A percentile compares a stretch with the other conserved stretches of the same genome.
Evolutionary conservation across 2,113 vertebrate genomes (phyloP).

Genomic region (Bubalus kerabau): DNA sequence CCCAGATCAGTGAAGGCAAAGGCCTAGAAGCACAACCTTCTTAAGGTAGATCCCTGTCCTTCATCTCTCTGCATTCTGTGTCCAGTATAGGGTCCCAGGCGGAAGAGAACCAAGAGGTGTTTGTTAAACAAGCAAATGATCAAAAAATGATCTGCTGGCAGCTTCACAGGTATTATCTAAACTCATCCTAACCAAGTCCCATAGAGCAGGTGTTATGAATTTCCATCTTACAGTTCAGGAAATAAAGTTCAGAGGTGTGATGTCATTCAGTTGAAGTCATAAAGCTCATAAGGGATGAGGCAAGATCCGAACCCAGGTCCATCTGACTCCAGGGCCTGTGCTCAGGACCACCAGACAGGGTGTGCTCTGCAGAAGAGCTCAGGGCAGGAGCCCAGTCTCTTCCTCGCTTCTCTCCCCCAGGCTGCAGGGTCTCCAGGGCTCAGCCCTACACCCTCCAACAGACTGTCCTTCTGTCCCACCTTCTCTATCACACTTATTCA

Average conservation of each 20-base stretch:
- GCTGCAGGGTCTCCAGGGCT: neutral
- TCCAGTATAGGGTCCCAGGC: neutral
- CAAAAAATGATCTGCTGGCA: neutral
- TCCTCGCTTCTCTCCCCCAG: neutral
- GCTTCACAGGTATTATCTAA: neutral
- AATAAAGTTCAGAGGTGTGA: neutral
- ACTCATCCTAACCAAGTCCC: neutral
- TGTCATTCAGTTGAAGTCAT: neutral
- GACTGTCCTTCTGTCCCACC: neutral
- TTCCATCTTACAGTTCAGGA: neutral
- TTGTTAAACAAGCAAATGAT: neutral
- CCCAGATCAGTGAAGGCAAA: neutral
- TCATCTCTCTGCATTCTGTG: neutral
- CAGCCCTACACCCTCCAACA: neutral
- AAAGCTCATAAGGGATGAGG: neutral
- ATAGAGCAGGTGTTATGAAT: fast-evolving
- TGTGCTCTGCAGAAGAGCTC: neutral
- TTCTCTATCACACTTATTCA: neutral
- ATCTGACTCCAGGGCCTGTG: no score
- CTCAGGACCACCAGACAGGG: neutral
- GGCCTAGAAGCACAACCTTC: neutral
- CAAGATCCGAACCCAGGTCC: neutral
- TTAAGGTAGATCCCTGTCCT: neutral
- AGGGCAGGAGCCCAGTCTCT: fast-evolving
- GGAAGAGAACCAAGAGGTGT: neutral